Base-by-base conservation (phyloP, 30 jellyfish, hydroid and myxozoan genomes). In the Haliclystus octoradiatus region DNA sequence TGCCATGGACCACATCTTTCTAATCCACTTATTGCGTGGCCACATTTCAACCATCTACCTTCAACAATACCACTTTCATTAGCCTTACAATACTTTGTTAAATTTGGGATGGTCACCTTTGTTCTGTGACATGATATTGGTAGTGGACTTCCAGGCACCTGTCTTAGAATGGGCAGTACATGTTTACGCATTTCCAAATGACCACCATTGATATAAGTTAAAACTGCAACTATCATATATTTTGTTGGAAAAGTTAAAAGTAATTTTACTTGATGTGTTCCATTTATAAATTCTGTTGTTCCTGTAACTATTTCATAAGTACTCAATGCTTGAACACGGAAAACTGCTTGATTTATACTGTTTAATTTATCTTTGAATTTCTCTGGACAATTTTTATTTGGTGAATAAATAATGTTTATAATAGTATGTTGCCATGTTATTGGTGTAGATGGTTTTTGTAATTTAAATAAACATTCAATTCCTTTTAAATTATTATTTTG, bases 1-100 rank as follows among this genome's bases (percentile, higher is more conserved):
- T 78, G 92, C 96, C 96, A 86, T 3, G 96, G 94, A 24, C 96
- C 96, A 78, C 96, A 86, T 32, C 94, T 75, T 62, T 86, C 96
- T 1, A 86, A 66, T 64, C 92, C 85, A 33, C 89, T 93, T 31
- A 50, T 50, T 1, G 68, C 79, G 50, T 79, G 70, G n/a, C 96
- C 96, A 53, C 96, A 86, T 64, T 78, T 78, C 60, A 86, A 84
- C 96, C 96, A 86, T 28, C 96, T 53, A 0, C 96, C 96, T 27
- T 65, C 63, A 29, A 82, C 92, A 3, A 28, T 53, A 2, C 96
- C 96, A 52, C 96, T 86, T 49, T 77, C 94, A 5, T 52, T 53
- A 35, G 30, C 46, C 29, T 79, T 67, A 52, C 96, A 86, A 60
- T 78, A 86, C 63, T 78, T 79, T 22, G 85, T 51, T 22, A 78